phyloP scores from a whole-genome alignment of 2,888 invertebrate species.

The Cheilosia pagana region DNA sequence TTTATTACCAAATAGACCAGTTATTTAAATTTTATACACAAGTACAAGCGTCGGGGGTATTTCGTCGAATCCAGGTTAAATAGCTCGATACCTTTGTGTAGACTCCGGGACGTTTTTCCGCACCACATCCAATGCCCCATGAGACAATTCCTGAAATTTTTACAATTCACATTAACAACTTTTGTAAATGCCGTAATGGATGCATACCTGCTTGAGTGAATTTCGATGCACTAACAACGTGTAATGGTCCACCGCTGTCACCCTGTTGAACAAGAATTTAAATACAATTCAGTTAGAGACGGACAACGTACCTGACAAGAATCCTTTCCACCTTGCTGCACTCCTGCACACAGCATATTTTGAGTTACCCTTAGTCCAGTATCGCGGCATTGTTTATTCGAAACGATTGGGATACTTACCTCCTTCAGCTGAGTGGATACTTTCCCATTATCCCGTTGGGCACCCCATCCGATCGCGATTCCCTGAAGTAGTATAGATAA shows the following conservation, averaged over 20 bases:
- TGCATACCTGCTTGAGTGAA: constrained; percentile 53
- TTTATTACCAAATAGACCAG: no score
- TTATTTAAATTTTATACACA: constrained; percentile 4
- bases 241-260: constrained; percentile 69
- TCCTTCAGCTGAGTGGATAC: constrained; percentile 60
- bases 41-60: constrained; percentile 60
- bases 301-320: constrained; percentile 63
- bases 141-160: constrained; percentile 73
- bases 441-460: constrained; percentile 46
- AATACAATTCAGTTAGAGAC: neutral
- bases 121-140: constrained; percentile 75
- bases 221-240: constrained; percentile 54
- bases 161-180: neutral
- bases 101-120: constrained; percentile 67
- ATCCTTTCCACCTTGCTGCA: constrained; percentile 64
- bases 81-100: constrained; percentile 74
- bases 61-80: constrained; percentile 67
- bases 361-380: constrained; percentile 45
- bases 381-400: constrained; percentile 64
- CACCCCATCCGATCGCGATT: constrained; percentile 73
- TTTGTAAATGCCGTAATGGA: neutral
- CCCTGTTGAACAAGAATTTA: constrained; percentile 21
- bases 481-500: constrained; percentile 41
- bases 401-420: constrained; percentile 70
- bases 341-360: constrained; percentile 63